Percentiles rank a stretch among this genome's conserved stretches.
Conservation (phyloP, 2,797 vertebrate genomes). For the Platyrinchus mystaceus region DNA sequence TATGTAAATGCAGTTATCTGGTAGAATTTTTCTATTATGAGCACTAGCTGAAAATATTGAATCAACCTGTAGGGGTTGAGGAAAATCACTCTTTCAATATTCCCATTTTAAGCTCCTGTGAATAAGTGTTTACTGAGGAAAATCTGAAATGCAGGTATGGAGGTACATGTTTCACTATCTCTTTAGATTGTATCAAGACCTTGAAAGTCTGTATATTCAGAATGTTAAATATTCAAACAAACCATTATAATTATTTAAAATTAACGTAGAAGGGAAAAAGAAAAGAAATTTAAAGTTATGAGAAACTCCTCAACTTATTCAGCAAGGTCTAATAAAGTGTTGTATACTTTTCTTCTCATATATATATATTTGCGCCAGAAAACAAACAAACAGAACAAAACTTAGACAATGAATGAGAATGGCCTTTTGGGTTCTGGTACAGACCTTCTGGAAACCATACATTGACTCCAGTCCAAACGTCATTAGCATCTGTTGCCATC, state of each 20-base stretch:
- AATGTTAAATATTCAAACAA: not conserved
- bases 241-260: not conserved
- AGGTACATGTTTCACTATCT: not conserved
- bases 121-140: not conserved
- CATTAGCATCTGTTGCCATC: not conserved
- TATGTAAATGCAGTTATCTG: not conserved
- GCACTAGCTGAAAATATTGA: not conserved
- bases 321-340: not conserved
- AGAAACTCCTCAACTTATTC: not conserved
- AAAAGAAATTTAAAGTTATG: not conserved
- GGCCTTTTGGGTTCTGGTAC: not conserved
- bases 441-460: not conserved
- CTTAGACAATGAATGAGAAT: not conserved
- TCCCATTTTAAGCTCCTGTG: not conserved
- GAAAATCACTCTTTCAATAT: not conserved
- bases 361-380: not conserved
- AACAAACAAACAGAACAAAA: not conserved
- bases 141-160: not conserved
- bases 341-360: not conserved
- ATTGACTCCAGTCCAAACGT: not conserved
- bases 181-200: not conserved
- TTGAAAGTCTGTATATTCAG: not conserved
- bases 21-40: not conserved
- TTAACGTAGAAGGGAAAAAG: not conserved
- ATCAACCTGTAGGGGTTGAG: not conserved